Evolutionary conservation across 2,888 invertebrate species (phyloP), one percentile per base, ranked within the genome.

Genomic region (Agrilus cyanescens): DNA sequence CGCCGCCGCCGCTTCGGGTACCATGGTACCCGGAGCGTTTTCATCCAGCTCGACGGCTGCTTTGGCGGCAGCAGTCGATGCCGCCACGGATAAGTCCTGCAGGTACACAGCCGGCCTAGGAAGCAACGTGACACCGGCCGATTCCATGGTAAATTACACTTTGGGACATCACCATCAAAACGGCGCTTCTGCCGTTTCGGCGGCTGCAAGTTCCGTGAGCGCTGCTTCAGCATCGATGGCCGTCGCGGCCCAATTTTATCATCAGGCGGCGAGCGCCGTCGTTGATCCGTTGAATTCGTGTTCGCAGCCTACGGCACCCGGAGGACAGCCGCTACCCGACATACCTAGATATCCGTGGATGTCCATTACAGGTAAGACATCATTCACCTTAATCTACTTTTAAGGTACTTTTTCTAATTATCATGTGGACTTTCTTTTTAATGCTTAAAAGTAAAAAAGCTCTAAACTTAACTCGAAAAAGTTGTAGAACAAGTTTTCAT

Each of bases 261-360:
- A 91, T 66, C 89, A 90, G 63, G 81, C 82, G 13, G 76, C 76
- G 43, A 76, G 80, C 55, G 86, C 85, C 59, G 81, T 80, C 47
- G 86, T 86, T 59, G 87, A 89, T 60, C 82, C 88, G 59, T 77
- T 88, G 49, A 82, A 82, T 55, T 79, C 81, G 43, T 90, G 89
- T 72, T 76, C 80, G 47, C 76, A 82, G 55, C 70, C 74, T 37
- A 70, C 75, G 37, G 72, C 74, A 46, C 73, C 79, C 45, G 80
- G 85, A 47, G 86, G 86, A 49, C 88, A 88, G 68, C 86, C 88
- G 45, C 82, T 91, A 63, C 87, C 88, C 38, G 91, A 91, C 71
- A 85, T 91, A 65, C 90, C 91, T 43, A 80, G 91, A 63, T 91
- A 93, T 68, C 91, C 91, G 38, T 93, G 91, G 91, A 91, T 93